phyloP scores from a whole-genome alignment of 2,888 invertebrate genomes.

The Lasioglossum figueresi region DNA sequence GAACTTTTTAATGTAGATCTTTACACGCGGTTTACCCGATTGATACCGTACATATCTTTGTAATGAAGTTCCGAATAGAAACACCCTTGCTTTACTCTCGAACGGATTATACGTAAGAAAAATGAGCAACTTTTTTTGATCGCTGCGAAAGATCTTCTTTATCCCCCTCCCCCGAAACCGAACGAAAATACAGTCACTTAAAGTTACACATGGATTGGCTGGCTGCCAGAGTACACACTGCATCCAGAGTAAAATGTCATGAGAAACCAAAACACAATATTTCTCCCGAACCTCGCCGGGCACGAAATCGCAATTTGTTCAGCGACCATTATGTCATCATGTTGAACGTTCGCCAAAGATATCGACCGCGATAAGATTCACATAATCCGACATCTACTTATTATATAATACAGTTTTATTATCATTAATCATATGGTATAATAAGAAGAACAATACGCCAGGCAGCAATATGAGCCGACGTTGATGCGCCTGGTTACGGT shows the following conservation, averaged over 20 bases:
- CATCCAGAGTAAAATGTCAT: constrained; percentile 36
- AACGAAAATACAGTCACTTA: constrained; percentile 24
- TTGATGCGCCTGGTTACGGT: constrained; percentile 65
- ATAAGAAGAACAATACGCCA: constrained; percentile 76
- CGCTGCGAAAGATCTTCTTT: neutral
- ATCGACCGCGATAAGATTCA: constrained; percentile 39
- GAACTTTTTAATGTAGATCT: neutral
- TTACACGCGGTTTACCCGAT: neutral
- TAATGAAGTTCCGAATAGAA: neutral
- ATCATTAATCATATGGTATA: constrained; percentile 75
- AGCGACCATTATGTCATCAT: constrained; percentile 27
- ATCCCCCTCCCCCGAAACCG: neutral
- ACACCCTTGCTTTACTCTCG: neutral
- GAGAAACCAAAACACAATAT: constrained; percentile 38
- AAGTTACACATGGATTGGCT: constrained; percentile 30
- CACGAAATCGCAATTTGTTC: constrained; percentile 19
- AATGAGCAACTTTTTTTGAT: neutral
- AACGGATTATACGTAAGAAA: neutral
- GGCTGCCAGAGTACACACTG: constrained; percentile 32
- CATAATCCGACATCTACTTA: constrained; percentile 53
- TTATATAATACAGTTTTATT: constrained; percentile 77
- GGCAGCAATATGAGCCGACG: constrained; percentile 79
- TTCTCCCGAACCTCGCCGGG: constrained; percentile 14
- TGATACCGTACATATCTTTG: neutral
- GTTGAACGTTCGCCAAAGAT: constrained; percentile 29